Percentiles rank a stretch among this genome's conserved stretches.
Conservation (phyloP, 2,888 invertebrate genomes). For the Cinara cedri region DNA sequence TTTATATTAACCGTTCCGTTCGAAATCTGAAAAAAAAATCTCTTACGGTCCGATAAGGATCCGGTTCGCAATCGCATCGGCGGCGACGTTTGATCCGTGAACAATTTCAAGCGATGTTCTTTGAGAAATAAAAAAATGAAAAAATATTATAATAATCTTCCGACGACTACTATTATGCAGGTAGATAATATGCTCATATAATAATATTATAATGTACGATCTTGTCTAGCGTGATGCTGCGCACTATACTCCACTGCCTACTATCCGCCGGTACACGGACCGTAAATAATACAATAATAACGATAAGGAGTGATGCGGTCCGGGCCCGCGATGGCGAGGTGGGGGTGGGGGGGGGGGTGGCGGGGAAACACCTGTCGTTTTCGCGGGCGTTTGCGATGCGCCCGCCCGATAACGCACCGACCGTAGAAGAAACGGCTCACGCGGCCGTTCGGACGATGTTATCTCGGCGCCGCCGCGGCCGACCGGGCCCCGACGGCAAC, state of each 20-base stretch:
- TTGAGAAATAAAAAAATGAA: background rate
- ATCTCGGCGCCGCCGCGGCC: constrained; percentile 2
- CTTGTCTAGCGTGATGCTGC: no score
- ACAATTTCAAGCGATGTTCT: background rate
- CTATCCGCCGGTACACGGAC: no score
- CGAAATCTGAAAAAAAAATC: no score
- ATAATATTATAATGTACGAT: background rate
- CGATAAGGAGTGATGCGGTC: background rate
- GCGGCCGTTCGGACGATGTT: constrained; percentile 19
- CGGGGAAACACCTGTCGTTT: constrained; percentile 32
- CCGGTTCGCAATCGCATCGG: background rate
- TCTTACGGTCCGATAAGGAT: no score
- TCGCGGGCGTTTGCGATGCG: constrained; percentile 44
- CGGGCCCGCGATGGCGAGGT: no score
- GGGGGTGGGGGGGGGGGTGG: background rate
- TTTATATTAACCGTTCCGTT: no score
- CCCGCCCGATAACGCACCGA: constrained; percentile 15
- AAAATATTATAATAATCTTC: background rate
- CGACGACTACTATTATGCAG: background rate
- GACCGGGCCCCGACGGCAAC: background rate
- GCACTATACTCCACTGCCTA: no score
- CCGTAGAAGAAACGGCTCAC: background rate
- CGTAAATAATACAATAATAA: background rate
- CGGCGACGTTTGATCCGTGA: constrained; percentile 14
- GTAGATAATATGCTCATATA: background rate